Evolutionary conservation across 2,888 invertebrate genomes (phyloP), one percentile per base, ranked within the genome.

Genomic region (Volucella bombylans): DNA sequence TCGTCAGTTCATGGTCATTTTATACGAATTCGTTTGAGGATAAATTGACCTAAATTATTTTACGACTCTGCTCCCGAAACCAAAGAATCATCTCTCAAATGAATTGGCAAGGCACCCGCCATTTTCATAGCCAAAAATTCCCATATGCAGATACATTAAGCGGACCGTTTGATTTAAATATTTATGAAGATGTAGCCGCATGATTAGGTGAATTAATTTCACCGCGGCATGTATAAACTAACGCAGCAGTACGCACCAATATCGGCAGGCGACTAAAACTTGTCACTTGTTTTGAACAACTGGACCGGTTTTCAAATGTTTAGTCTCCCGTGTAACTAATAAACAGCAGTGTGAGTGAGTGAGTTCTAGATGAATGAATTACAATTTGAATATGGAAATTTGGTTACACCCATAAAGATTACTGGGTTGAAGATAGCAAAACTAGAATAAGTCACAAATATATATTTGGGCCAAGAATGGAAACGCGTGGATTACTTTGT

Each of bases 131-230:
- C 45, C 23, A 8, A 55, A 68, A 45, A 12, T 23, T 9, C 31
- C 14, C 49, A 14, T 14, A 49, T n/a, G 47, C 9, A 23, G 47
- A 12, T 18, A 41, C 45, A 38, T 43, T 31, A 1, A 31, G 31
- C 49, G n/a, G 50, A 45, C 59, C 52, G 57, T 67, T 68, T 38
- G 18, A 76, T 52, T 52, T 76, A 38, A 67, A 76, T 76, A 76
- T 76, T 76, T 76, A 61, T 68, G 52, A 68, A 67, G 52, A 52
- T 18, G 9, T 45, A 14, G 12, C 14, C 43, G n/a, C 47, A 47
- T 23, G 73, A 65, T 73, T 65, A 49, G n/a, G 14, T 41, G 15
- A 65, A 68, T 68, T 68, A 45, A 68, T 68, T 72, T 61, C 18
- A 6, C 38, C 11, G 38, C 62, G 8, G 10, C n/a, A 23, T 61